These are phyloP conservation scores for Allolobophora icterica DNA, from an alignment of 2,888 invertebrate genomes.

Conservation along the genomic window DNA sequence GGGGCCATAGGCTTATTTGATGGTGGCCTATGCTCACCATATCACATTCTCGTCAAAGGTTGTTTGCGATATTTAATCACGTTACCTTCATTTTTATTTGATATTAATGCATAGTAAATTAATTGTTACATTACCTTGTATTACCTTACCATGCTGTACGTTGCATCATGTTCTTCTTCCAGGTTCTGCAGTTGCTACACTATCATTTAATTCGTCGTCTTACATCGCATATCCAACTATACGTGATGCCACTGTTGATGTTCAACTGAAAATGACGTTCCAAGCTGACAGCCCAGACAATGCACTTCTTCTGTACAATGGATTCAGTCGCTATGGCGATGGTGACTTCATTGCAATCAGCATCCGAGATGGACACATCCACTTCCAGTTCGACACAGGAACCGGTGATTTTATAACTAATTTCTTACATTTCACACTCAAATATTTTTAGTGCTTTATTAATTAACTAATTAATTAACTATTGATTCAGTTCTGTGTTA, in stretches of 20 bases:
- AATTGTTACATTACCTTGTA: not conserved
- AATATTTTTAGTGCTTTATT: not conserved
- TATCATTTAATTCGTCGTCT: conserved; percentile 41
- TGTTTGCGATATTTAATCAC: too few relatives aligned
- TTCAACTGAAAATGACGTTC: conserved; percentile 77
- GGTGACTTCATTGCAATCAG: conserved; percentile 86
- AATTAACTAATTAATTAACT: not conserved
- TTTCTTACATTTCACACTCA: not conserved
- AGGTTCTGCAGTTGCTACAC: conserved; percentile 39
- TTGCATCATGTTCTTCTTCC: not conserved
- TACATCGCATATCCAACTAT: conserved; percentile 45
- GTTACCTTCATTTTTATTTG: not conserved
- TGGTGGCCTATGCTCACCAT: too few relatives aligned
- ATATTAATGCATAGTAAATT: not conserved
- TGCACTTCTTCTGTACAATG: conserved; percentile 84
- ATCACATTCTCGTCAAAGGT: too few relatives aligned
- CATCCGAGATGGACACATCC: conserved; percentile 79
- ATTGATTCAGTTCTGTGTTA: not conserved
- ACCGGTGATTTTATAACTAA: conserved; percentile 66
- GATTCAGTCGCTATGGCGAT: conserved; percentile 80
- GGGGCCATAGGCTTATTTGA: too few relatives aligned
- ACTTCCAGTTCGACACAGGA: conserved; percentile 85
- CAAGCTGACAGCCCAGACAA: conserved; percentile 78
- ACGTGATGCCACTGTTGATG: conserved; percentile 37
- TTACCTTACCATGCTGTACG: not conserved